A percentile compares a stretch with the other conserved stretches of the same genome.
These are phyloP conservation scores for Seira musarum DNA, from an alignment of 2,888 invertebrate species.

Conservation along the genomic window DNA sequence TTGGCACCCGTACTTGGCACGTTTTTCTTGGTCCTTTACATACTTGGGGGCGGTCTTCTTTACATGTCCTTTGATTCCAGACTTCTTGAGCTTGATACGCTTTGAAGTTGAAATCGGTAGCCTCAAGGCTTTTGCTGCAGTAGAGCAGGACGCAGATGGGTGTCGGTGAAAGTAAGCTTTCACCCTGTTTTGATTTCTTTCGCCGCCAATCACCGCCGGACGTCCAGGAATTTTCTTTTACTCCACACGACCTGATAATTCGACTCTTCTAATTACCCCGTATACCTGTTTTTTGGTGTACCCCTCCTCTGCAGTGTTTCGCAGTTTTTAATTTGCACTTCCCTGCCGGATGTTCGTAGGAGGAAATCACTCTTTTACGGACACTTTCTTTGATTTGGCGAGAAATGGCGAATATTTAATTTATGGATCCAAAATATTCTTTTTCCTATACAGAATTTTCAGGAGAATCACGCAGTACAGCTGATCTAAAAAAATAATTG, in stretches of 20 bases:
- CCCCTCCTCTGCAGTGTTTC: background rate
- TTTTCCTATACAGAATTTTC: too few species aligned
- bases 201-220: background rate
- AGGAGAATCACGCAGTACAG: too few species aligned
- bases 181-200: slow-evolving; percentile 4
- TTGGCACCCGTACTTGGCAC: slow-evolving; percentile 23
- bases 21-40: slow-evolving; percentile 30
- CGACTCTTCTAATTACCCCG: background rate
- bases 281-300: background rate
- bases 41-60: slow-evolving; percentile 44
- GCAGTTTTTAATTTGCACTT: slow-evolving; percentile 12
- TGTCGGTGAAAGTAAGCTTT: slow-evolving; percentile 6
- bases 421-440: too few species aligned
- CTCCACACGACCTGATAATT: background rate
- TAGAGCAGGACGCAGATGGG: background rate
- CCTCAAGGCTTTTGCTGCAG: slow-evolving; percentile 18
- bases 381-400: too few species aligned
- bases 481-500: too few species aligned
- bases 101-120: background rate
- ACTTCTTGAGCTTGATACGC: slow-evolving; percentile 25
- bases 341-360: background rate
- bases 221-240: background rate
- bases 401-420: too few species aligned
- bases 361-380: slow-evolving; percentile 19
- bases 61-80: slow-evolving; percentile 39